Percentiles rank a stretch among this genome's conserved stretches.
phyloP scores from a whole-genome alignment of 1,140 invertebrate genomes.

The Sesamia nonagrioides region DNA sequence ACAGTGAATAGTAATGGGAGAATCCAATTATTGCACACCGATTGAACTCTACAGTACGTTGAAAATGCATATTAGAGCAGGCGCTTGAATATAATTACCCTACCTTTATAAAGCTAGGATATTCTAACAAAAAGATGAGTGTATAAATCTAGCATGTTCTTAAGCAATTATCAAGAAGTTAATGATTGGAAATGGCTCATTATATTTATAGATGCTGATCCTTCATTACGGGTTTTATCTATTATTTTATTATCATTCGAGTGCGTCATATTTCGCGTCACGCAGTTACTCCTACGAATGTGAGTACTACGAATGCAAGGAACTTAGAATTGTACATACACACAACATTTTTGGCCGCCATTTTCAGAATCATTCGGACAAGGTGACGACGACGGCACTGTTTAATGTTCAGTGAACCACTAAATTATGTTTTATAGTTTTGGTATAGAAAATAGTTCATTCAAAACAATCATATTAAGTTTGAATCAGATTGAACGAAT shows the following conservation, averaged over 20 bases:
- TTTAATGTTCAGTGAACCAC: too few species aligned
- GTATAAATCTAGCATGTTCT: not conserved
- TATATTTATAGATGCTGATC: conserved; percentile 30
- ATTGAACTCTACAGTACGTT: not conserved
- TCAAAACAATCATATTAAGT: not conserved
- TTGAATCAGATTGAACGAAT: not conserved
- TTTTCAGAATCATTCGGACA: too few species aligned
- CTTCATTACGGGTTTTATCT: not conserved
- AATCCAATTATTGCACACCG: too few species aligned
- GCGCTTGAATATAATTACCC: not conserved
- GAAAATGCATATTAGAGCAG: not conserved
- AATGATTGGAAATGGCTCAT: conserved; percentile 30
- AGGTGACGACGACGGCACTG: too few species aligned
- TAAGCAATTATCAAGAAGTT: conserved; percentile 10
- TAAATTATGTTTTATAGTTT: too few species aligned
- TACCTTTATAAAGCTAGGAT: not conserved
- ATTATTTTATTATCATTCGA: too few species aligned
- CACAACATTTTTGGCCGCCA: too few species aligned
- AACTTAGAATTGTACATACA: too few species aligned
- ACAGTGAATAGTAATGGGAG: too few species aligned
- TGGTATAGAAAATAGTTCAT: not conserved
- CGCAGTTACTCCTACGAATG: not conserved
- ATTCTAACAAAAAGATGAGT: conserved; percentile 16
- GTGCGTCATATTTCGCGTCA: not conserved
- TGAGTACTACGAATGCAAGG: not conserved